Evolutionary conservation across 2,113 vertebrate genomes (phyloP).

Genomic region (Pluvialis apricaria): DNA sequence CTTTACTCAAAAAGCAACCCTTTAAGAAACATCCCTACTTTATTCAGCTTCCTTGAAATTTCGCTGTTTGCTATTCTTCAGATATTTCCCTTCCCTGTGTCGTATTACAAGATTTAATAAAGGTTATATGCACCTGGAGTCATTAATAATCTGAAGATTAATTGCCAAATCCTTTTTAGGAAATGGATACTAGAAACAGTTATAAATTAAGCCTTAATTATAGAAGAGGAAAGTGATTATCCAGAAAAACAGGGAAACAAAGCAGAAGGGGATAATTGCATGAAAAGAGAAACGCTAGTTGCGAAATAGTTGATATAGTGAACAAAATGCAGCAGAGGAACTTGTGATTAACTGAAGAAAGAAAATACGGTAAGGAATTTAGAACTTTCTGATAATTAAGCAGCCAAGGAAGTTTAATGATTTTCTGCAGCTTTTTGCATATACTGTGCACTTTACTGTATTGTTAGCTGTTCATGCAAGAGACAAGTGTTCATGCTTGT

Average conservation of each 20-base stretch:
- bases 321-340: background rate
- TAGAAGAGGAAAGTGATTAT: slow-evolving; percentile 22
- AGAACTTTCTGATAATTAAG: background rate
- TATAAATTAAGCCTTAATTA: slow-evolving; percentile 61
- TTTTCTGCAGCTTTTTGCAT: background rate
- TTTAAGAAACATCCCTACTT: background rate
- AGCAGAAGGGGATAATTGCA: background rate
- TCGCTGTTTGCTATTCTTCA: slow-evolving; percentile 29
- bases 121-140: slow-evolving; percentile 22
- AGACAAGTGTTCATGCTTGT: no score
- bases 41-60: slow-evolving; percentile 40
- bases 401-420: background rate
- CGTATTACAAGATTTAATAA: slow-evolving; percentile 57
- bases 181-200: slow-evolving; percentile 44
- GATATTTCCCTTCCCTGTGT: slow-evolving; percentile 19
- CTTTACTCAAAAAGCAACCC: background rate
- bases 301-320: background rate
- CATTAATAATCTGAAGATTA: slow-evolving; percentile 68
- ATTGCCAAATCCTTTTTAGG: slow-evolving; percentile 47
- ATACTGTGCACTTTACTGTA: background rate
- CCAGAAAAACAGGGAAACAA: background rate
- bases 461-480: background rate
- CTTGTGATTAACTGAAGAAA: background rate
- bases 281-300: background rate
- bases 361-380: background rate